phyloP scores from a whole-genome alignment of 2,888 invertebrate genomes.

The Hemithea aestivaria region DNA sequence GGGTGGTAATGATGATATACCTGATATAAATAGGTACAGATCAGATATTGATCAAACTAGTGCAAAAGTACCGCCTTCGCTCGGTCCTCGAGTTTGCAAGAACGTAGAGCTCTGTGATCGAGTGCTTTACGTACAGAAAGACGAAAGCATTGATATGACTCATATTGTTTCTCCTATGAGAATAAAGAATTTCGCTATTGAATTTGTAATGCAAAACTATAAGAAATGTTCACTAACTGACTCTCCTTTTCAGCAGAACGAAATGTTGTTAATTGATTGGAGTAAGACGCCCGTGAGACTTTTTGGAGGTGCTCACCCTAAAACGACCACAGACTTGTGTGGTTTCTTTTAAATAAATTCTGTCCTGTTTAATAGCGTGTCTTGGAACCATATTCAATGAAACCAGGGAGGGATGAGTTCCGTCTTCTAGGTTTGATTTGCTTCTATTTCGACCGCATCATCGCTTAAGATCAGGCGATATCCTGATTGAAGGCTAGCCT shows the following conservation, averaged over 20 bases:
- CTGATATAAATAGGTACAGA: conserved; percentile 60
- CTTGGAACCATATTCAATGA: too few relatives aligned
- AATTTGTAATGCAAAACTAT: conserved; percentile 61
- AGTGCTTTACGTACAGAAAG: conserved; percentile 56
- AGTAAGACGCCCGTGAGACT: conserved; percentile 82
- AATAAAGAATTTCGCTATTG: conserved; percentile 51
- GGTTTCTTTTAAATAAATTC: conserved; percentile 66
- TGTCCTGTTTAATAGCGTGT: too few relatives aligned
- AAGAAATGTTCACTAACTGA: conserved; percentile 59
- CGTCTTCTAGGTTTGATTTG: too few relatives aligned
- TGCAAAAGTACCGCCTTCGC: conserved; percentile 43
- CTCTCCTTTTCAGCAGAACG: conserved; percentile 42
- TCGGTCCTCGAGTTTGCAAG: conserved; percentile 51
- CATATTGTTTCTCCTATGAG: conserved; percentile 56
- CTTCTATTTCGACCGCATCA: too few relatives aligned
- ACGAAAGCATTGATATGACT: conserved; percentile 57
- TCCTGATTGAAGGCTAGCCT: too few relatives aligned
- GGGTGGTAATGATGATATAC: conserved; percentile 55
- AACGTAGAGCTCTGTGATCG: conserved; percentile 54
- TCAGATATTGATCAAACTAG: conserved; percentile 46
- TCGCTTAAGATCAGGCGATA: too few relatives aligned
- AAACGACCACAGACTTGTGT: conserved; percentile 79
- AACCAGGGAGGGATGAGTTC: too few relatives aligned
- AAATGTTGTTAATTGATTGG: conserved; percentile 79
- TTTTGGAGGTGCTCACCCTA: conserved; percentile 83